Evolutionary conservation across 2,888 invertebrate species (phyloP), one percentile per base, ranked within the genome.

Genomic region (Dryadula phaetusa): DNA sequence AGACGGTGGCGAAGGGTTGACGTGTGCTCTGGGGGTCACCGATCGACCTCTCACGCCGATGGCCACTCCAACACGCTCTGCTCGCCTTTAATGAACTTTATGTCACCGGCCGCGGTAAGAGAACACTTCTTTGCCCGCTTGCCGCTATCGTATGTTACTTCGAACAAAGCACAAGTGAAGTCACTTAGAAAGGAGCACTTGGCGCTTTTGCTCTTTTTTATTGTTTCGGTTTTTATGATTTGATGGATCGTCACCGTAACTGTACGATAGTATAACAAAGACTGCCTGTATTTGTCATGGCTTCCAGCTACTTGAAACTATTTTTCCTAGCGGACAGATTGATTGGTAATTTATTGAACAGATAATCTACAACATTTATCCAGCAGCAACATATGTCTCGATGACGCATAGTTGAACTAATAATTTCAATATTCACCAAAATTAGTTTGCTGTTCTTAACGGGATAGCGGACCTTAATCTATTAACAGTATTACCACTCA

Each of bases 71-170:
- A 89, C 91, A 92, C 92, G 92, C 88, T 84, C 85, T 82, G 85
- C 84, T 81, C 84, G 86, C 88, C 89, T 90, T 88, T 92, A 92
- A 92, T 90, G 90, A 92, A 91, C 91, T 91, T 90, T 92, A 87
- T 87, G 89, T 89, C 88, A 87, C 86, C 85, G 86, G 85, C 87
- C 84, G 86, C 85, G 86, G 88, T 86, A 90, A 84, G 87, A 89
- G 92, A 85, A 89, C 90, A 90, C 92, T 92, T 90, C 90, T 89
- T 78, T 76, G 75, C 74, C 75, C 76, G 77, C 90, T 87, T 88
- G 87, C 81, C 80, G 81, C 84, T 85, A 89, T 87, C 85, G 86
- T 83, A 82, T 85, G 89, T 88, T 87, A 87, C 86, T 84, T 75
- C 77, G 85, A 87, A 89, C 90, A 90, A 89, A 87, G 87, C 85